Conservation (phyloP, 1,140 invertebrate genomes). For the Drosophila burlai region DNA sequence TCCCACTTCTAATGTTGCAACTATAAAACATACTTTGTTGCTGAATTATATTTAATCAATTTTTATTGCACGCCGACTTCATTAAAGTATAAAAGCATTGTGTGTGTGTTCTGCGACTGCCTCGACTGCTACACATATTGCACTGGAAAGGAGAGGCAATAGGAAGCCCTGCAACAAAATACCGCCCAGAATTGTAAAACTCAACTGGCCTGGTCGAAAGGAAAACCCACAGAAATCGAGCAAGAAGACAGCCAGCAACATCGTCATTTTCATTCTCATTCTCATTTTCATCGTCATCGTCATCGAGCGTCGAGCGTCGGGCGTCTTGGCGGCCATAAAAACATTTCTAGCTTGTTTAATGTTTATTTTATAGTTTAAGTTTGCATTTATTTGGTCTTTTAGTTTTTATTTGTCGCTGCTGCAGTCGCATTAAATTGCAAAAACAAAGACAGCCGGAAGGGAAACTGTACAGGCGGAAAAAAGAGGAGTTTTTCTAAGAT, state of each 20-base stretch:
- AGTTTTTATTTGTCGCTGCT: conserved; percentile 72
- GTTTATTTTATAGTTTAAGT: conserved; percentile 85
- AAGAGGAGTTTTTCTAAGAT: neutral
- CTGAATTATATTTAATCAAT: conserved; percentile 84
- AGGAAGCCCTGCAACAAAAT: conserved; percentile 72
- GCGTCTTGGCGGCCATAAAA: conserved; percentile 80
- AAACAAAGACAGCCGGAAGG: conserved; percentile 39
- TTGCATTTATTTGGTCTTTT: conserved; percentile 84
- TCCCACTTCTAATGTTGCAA: conserved; percentile 64
- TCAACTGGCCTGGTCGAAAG: conserved; percentile 32
- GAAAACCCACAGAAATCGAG: conserved; percentile 22
- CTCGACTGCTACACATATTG: conserved; percentile 53
- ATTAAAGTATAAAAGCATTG: conserved; percentile 79
- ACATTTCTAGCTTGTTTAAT: conserved; percentile 84
- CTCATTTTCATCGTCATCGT: conserved; percentile 27
- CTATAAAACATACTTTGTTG: conserved; percentile 81
- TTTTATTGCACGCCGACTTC: conserved; percentile 81
- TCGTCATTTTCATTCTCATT: conserved; percentile 32
- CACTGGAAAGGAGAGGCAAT: conserved; percentile 11
- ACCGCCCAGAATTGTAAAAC: conserved; percentile 61
- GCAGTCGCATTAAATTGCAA: conserved; percentile 38
- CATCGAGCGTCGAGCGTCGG: conserved; percentile 27
- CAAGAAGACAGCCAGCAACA: conserved; percentile 48
- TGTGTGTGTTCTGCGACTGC: conserved; percentile 10
- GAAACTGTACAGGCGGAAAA: conserved; percentile 15